These are phyloP conservation scores for Eulemur albifrons DNA, from an alignment of 2,797 vertebrate genomes.

Conservation along the genomic window DNA sequence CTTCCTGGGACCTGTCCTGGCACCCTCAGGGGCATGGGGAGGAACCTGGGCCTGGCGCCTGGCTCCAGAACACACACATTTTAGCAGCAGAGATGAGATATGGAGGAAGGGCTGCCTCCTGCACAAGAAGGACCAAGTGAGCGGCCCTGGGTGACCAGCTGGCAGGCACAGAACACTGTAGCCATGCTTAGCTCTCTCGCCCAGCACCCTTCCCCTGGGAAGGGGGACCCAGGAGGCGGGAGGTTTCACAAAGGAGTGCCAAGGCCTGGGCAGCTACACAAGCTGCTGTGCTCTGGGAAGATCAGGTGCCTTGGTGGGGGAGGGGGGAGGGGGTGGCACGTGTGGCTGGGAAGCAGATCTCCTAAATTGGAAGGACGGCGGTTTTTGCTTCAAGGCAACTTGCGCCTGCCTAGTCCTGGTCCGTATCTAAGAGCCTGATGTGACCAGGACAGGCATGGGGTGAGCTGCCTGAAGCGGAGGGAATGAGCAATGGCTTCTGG, in stretches of 20 bases:
- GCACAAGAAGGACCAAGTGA: neutral
- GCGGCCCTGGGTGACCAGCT: neutral
- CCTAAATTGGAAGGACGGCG: neutral
- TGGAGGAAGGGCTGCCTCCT: neutral
- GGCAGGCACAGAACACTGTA: accelerated
- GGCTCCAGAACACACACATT: neutral
- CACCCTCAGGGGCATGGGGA: accelerated
- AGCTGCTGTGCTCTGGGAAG: neutral
- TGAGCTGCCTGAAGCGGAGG: neutral
- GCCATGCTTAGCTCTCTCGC: neutral
- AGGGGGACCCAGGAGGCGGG: neutral
- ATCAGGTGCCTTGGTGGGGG: neutral
- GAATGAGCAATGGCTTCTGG: neutral
- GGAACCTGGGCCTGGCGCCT: neutral
- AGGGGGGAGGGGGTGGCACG: neutral
- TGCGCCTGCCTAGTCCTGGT: neutral
- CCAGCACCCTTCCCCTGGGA: neutral
- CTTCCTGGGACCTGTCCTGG: neutral
- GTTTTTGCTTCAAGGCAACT: neutral
- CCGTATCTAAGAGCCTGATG: neutral
- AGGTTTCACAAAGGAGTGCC: neutral
- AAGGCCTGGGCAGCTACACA: neutral
- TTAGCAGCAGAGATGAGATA: neutral
- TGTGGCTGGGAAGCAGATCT: neutral
- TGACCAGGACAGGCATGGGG: neutral